These are phyloP conservation scores for Malaclemys terrapin DNA, from an alignment of 2,113 vertebrate genomes.

Conservation along the genomic window DNA sequence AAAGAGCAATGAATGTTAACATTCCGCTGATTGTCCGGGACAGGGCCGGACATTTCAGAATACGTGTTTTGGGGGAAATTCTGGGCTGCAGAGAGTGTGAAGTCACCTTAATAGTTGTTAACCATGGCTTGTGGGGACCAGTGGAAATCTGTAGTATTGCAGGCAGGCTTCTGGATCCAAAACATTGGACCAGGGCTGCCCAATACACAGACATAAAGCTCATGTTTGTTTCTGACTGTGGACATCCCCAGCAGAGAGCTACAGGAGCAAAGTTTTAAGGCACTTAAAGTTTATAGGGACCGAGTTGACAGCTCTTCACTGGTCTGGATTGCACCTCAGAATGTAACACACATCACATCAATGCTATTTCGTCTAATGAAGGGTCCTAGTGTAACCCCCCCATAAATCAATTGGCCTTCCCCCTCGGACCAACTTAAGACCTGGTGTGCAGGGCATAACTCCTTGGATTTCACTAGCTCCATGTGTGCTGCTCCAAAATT, in stretches of 20 bases:
- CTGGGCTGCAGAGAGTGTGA: no score
- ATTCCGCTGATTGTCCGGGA: no score
- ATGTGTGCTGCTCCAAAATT: fast-evolving
- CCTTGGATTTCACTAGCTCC: background rate
- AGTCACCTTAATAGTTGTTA: no score
- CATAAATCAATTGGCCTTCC: background rate
- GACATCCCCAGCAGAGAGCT: background rate
- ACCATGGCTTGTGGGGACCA: no score
- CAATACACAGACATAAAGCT: no score
- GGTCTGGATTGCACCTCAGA: background rate
- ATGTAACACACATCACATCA: background rate
- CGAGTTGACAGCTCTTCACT: background rate
- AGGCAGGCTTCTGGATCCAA: no score
- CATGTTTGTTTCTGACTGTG: no score
- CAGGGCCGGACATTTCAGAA: no score
- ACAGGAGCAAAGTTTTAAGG: background rate
- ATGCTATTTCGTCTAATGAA: background rate
- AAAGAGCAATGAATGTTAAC: no score
- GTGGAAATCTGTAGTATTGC: no score
- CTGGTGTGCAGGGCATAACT: background rate
- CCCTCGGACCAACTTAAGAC: background rate
- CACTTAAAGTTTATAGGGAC: background rate
- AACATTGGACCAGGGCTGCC: no score
- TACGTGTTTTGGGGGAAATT: no score
- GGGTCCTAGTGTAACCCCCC: background rate